These are phyloP conservation scores for Halcyon badia DNA, from an alignment of 2,797 vertebrate species.

Conservation along the genomic window DNA sequence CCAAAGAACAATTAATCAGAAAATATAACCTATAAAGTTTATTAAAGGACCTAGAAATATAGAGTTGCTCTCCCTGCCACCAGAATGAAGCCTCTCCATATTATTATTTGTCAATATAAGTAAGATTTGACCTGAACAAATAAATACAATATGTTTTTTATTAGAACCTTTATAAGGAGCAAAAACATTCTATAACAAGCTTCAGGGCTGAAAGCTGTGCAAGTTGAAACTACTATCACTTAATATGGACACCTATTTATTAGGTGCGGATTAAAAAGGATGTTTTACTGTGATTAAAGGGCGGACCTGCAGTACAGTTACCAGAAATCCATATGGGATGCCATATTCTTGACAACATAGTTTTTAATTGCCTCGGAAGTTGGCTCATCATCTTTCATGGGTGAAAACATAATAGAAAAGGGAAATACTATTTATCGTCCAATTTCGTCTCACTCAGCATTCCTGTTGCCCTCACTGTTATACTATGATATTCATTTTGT, in stretches of 20 bases:
- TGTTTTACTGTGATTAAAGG: neutral
- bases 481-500: neutral
- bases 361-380: constrained; percentile 17
- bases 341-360: constrained; percentile 55
- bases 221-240: neutral
- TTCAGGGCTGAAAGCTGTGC: neutral
- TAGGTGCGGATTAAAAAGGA: neutral
- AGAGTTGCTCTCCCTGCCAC: neutral
- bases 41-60: neutral
- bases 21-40: neutral
- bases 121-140: neutral
- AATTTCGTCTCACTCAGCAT: constrained; percentile 16
- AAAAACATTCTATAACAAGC: neutral
- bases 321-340: constrained; percentile 39
- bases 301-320: neutral
- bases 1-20: neutral
- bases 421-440: constrained; percentile 7
- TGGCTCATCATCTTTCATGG: constrained; percentile 25
- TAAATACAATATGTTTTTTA: neutral
- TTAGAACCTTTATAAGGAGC: neutral
- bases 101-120: neutral
- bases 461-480: neutral
- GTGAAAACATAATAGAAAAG: neutral
- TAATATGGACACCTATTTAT: neutral
- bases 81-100: neutral